A percentile compares a stretch with the other conserved stretches of the same genome.
Conservation (phyloP, 1,140 invertebrate species). For the Diachasma alloeum region DNA sequence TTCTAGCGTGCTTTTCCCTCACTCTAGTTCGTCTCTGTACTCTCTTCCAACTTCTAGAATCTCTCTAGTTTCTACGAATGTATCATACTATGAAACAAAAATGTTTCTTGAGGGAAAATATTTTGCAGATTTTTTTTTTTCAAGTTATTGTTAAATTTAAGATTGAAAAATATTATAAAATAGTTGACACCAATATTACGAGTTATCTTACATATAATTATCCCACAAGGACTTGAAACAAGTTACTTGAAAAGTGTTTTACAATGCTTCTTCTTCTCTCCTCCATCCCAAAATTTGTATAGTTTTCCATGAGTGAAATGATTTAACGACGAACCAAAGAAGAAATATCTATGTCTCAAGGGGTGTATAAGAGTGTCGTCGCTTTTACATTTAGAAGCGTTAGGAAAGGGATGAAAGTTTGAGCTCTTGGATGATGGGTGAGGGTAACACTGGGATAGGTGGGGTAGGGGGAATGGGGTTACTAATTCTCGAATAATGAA, state of each 20-base stretch:
- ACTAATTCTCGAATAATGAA: conserved; percentile 65
- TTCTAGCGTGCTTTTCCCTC: conserved; percentile 11
- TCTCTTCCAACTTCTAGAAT: neutral
- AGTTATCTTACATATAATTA: too few species aligned
- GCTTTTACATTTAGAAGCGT: neutral
- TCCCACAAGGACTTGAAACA: too few species aligned
- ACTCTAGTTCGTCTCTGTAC: conserved; percentile 14
- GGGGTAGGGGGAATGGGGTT: conserved; percentile 57
- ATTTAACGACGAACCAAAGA: neutral
- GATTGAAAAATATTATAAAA: too few species aligned
- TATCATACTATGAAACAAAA: conserved; percentile 37
- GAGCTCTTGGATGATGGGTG: conserved; percentile 13
- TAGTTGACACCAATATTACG: too few species aligned
- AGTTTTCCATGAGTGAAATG: neutral
- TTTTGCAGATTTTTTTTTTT: too few species aligned
- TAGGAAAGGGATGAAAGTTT: conserved; percentile 28
- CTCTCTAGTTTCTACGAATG: neutral
- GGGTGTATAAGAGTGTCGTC: conserved; percentile 2
- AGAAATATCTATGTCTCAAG: conserved; percentile 17
- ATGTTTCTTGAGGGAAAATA: neutral
- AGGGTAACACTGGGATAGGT: conserved; percentile 22
- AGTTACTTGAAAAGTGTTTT: too few species aligned
- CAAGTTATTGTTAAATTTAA: too few species aligned
- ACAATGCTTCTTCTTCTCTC: neutral
- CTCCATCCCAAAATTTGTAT: neutral